Evolutionary conservation across 2,113 vertebrate species (phyloP), one percentile per base, ranked within the genome.

Genomic region (Holacanthus passer): DNA sequence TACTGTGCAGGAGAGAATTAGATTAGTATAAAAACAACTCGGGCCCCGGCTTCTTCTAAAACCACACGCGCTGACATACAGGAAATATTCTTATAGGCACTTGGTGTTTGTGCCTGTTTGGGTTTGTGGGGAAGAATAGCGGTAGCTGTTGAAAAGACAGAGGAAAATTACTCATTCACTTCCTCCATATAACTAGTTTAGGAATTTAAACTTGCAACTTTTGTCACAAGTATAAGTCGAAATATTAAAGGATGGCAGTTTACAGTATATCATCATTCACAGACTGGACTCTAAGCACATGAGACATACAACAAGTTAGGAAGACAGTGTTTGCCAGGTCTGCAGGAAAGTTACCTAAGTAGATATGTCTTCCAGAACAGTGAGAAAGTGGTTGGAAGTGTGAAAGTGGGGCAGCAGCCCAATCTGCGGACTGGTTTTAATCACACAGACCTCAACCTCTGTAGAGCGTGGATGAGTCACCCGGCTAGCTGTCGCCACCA

Each of bases 321-420:
- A 45, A 35, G 22, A 19, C 32, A 37, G 66, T 7, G 55, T 78
- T 43, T 37, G 55, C 20, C 53, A 47, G 50, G 29, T 68, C 52
- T 37, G 14, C 50, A 48, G 69, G 52, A 82, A 43, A 2, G 29
- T 43, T 56, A 39, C 69, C 4, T 22, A 60, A 72, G 45, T 17
- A 50, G 32, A 53, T 52, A 4, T 19, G 27, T 84, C 78, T 83
- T 81, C 43, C 37, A 47, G 53, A 79, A 0, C 45, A 5, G 16
- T 17, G 9, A 52, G 39, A 43, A 43, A 17, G 13, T 19, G 48
- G 47, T 87, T 84, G 88, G 88, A 93, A 92, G 85, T 90, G 89
- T 89, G 72, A 90, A 93, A 87, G 77, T 89, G 71, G 84, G 85
- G 59, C 79, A 82, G 41, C 62, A 43, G 81, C 73, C 84, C 74